These are phyloP conservation scores for Empidonax traillii DNA, from an alignment of 2,113 vertebrate species.

Conservation along the genomic window DNA sequence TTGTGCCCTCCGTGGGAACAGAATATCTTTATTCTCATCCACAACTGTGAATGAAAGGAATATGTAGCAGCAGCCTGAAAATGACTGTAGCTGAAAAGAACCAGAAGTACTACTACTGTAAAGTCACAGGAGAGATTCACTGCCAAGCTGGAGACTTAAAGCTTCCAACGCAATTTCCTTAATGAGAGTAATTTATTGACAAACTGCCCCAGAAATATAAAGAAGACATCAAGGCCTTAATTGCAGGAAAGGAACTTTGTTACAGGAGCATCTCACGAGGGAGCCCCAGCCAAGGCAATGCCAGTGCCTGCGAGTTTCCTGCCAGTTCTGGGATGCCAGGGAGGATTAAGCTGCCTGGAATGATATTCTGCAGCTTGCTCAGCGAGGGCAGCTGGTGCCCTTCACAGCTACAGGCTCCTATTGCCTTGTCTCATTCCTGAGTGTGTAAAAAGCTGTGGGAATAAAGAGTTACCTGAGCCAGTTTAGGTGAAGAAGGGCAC, in stretches of 20 bases:
- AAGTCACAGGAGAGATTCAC: slow-evolving; percentile 42
- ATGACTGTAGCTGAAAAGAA: slow-evolving; percentile 57
- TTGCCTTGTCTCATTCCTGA: neutral
- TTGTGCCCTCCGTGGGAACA: slow-evolving; percentile 55
- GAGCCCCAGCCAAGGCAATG: neutral
- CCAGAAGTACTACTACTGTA: slow-evolving; percentile 39
- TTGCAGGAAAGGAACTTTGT: slow-evolving; percentile 2
- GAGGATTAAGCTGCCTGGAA: neutral
- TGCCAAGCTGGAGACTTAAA: slow-evolving; percentile 37
- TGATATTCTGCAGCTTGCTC: neutral
- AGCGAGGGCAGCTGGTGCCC: neutral
- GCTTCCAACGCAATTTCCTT: slow-evolving; percentile 51
- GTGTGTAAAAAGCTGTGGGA: neutral
- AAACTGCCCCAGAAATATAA: slow-evolving; percentile 47
- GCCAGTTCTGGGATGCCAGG: neutral
- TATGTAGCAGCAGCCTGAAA: slow-evolving; percentile 57
- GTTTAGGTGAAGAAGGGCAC: neutral
- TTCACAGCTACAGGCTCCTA: neutral
- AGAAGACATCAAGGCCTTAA: slow-evolving; percentile 14
- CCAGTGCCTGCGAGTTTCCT: neutral
- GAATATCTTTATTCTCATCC: slow-evolving; percentile 58
- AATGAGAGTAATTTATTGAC: slow-evolving; percentile 59
- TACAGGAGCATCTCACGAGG: neutral
- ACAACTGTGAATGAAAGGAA: slow-evolving; percentile 60
- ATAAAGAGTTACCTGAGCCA: neutral